These are phyloP conservation scores for Epistrophella euchroma DNA, from an alignment of 2,888 invertebrate genomes.

Conservation along the genomic window DNA sequence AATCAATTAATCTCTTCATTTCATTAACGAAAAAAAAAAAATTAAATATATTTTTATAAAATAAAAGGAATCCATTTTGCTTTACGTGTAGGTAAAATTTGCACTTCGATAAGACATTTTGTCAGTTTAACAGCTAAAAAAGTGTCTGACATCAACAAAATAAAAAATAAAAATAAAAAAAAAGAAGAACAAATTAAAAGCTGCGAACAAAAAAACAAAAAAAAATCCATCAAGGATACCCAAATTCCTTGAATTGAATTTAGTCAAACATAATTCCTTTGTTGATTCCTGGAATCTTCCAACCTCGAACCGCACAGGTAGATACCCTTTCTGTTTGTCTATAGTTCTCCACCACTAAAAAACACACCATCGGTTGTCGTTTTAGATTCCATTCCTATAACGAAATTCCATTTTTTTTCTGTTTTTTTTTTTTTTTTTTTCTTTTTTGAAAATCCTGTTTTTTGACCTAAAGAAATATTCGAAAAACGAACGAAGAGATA, in stretches of 20 bases:
- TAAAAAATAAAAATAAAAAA: neutral
- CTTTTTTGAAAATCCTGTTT: constrained; percentile 73
- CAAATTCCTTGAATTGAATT: constrained; percentile 74
- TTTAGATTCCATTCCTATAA: constrained; percentile 72
- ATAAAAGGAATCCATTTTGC: constrained; percentile 19
- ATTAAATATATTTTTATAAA: neutral
- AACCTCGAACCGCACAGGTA: constrained; percentile 28
- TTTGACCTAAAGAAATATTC: constrained; percentile 76
- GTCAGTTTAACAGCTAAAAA: constrained; percentile 47
- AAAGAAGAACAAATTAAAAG: constrained; percentile 9
- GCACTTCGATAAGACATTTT: constrained; percentile 48
- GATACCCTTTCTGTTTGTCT: constrained; percentile 3
- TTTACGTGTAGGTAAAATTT: constrained; percentile 27
- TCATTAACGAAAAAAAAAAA: constrained; percentile 9
- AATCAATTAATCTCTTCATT: constrained; percentile 36
- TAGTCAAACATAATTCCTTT: constrained; percentile 75
- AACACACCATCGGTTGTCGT: constrained; percentile 58
- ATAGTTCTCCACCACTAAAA: constrained; percentile 11
- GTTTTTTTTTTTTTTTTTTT: constrained; percentile 18
- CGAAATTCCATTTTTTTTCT: constrained; percentile 60
- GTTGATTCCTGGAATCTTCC: constrained; percentile 71
- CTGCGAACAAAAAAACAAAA: constrained; percentile 3
- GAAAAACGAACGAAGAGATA: constrained; percentile 63
- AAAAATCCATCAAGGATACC: constrained; percentile 64
- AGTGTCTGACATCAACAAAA: constrained; percentile 6